Evolutionary conservation across 2,888 invertebrate species (phyloP), one percentile per base, ranked within the genome.

Genomic region (Thymelicus sylvestris): DNA sequence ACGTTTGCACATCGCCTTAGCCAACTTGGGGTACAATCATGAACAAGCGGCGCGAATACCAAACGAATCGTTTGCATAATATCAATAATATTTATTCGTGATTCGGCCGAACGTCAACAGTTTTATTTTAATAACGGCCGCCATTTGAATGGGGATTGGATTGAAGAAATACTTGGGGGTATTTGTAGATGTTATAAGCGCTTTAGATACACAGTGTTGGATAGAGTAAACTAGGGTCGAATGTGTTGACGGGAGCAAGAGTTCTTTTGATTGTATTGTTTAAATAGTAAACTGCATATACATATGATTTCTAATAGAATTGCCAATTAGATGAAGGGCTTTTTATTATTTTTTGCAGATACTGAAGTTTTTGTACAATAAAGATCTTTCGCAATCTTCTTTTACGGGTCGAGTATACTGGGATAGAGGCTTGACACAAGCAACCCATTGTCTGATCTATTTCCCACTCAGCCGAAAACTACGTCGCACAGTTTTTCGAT

Each of bases 51-150:
- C 12, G n/a, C 70, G 70, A 70, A 70, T 70, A 76, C 75, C 76
- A 74, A 77, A 71, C 73, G 66, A 71, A 74, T 72, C 65, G 75
- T 67, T 77, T 74, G 76, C 75, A 74, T 74, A 77, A 76, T 76
- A 73, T 74, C 73, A 71, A 70, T 65, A 74, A 74, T 77, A 75
- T 79, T 77, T 77, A 79, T 78, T 74, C 73, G 75, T 76, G 75
- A 79, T 78, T 78, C 76, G 75, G 74, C 75, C 74, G 74, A 73
- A 77, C 78, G 81, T 79, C 77, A 81, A 80, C 80, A 79, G 79
- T 81, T 70, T 70, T 70, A 59, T 70, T 70, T 70, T 70, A 70
- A 70, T 70, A 70, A 70, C 64, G 69, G 59, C n/a, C 65, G 65
- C 39, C 65, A 60, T 70, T 70, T 65, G 59, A 59, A 70, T 70